Percentiles rank a stretch among this genome's conserved stretches.
phyloP scores from a whole-genome alignment of 2,113 vertebrate genomes.

The Shinisaurus crocodilurus region DNA sequence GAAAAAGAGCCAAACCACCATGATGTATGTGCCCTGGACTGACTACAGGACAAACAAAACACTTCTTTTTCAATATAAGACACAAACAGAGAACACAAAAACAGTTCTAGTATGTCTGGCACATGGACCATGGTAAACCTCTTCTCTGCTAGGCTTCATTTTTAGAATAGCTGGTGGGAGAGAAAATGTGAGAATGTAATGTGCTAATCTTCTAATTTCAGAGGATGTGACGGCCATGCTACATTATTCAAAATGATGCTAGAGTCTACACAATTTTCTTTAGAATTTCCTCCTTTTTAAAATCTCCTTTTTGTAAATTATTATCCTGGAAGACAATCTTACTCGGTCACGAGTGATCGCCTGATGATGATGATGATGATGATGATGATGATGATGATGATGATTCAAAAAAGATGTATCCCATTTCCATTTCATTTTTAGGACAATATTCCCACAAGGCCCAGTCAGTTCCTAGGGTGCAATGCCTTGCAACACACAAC shows the following conservation, averaged over 20 bases:
- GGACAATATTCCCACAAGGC: neutral
- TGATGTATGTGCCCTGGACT: slow-evolving; percentile 71
- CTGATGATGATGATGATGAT: no score
- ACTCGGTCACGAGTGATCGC: no score
- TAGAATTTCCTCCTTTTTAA: no score
- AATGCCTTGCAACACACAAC: neutral
- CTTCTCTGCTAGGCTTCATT: slow-evolving; percentile 3
- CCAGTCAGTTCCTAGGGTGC: neutral
- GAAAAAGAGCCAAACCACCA: slow-evolving; percentile 72
- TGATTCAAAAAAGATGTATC: neutral
- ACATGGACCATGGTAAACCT: slow-evolving; percentile 2
- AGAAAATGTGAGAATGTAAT: neutral
- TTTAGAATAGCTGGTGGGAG: accelerated
- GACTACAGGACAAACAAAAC: slow-evolving; percentile 66
- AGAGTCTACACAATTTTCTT: no score
- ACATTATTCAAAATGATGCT: neutral
- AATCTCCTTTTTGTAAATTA: no score
- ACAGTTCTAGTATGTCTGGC: slow-evolving; percentile 34
- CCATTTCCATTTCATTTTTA: neutral
- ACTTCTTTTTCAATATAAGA: slow-evolving; percentile 48
- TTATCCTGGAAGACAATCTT: no score
- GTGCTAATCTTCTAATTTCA: neutral
- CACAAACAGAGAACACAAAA: slow-evolving; percentile 63
- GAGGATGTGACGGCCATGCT: neutral
- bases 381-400: no score